A percentile compares a stretch with the other conserved stretches of the same genome.
Evolutionary conservation across 2,888 invertebrate species (phyloP).

Genomic region (Allacma fusca): DNA sequence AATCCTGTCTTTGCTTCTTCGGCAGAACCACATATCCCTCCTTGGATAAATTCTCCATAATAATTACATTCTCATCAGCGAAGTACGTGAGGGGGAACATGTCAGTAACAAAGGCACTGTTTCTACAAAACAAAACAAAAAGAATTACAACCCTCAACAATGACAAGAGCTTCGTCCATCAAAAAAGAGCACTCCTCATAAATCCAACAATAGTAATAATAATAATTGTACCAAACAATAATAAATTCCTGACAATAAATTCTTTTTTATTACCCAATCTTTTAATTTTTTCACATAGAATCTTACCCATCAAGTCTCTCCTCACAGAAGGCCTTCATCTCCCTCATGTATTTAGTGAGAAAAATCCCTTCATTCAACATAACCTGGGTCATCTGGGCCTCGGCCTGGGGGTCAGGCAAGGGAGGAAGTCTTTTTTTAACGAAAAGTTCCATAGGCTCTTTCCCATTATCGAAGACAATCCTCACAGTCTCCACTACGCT

Average conservation of each 20-base stretch:
- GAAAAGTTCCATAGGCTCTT: slow-evolving; percentile 1
- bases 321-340: not conserved
- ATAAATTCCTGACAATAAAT: no score
- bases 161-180: no score
- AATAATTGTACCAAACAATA: no score
- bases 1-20: slow-evolving; percentile 21
- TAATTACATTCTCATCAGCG: slow-evolving; percentile 6
- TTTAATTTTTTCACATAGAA: not conserved
- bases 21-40: slow-evolving; percentile 24
- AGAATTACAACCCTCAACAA: not conserved
- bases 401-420: not conserved
- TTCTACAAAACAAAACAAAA: not conserved
- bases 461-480: slow-evolving; percentile 4
- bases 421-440: slow-evolving; percentile 1
- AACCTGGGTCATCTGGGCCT: slow-evolving; percentile 13
- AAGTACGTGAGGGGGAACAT: slow-evolving; percentile 28
- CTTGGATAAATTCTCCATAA: slow-evolving; percentile 31
- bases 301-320: slow-evolving; percentile 11
- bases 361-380: slow-evolving; percentile 13
- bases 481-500: slow-evolving; percentile 10
- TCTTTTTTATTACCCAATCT: no score
- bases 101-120: not conserved
- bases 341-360: not conserved
- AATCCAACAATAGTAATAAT: no score
- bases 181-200: no score